These are phyloP conservation scores for Iguana delicatissima DNA, from an alignment of 2,797 vertebrate species.

Conservation along the genomic window DNA sequence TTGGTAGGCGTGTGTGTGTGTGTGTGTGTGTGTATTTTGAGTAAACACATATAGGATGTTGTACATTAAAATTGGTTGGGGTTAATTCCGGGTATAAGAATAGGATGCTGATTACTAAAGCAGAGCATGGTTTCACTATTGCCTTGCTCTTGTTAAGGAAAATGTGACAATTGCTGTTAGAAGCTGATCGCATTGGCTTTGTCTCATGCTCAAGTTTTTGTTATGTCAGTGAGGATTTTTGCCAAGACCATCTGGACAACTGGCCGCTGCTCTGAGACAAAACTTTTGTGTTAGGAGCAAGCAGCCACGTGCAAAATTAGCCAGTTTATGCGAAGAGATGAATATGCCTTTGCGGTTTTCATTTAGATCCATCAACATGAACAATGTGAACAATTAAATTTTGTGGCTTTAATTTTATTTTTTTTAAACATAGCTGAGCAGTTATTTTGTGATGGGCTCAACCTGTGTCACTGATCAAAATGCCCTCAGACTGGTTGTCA, in stretches of 20 bases:
- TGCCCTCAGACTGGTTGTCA: neutral
- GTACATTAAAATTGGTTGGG: too few relatives aligned
- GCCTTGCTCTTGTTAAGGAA: neutral
- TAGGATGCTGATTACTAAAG: neutral
- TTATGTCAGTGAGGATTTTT: neutral
- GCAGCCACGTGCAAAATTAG: neutral
- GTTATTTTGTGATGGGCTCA: neutral
- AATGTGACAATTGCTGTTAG: neutral
- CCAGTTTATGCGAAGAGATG: neutral
- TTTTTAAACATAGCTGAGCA: neutral
- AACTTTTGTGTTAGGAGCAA: neutral
- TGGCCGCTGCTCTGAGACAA: neutral
- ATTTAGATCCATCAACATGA: neutral
- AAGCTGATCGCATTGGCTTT: conserved; percentile 11
- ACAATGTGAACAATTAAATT: neutral
- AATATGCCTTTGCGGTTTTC: neutral
- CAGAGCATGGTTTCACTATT: neutral
- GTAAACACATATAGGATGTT: neutral
- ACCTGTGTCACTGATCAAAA: neutral
- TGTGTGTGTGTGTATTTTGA: neutral
- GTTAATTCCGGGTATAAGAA: neutral
- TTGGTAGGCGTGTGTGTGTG: too few relatives aligned
- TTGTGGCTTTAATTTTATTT: neutral
- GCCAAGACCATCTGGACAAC: conserved; percentile 6
- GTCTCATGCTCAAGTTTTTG: neutral